Base-by-base conservation (phyloP, 2,888 invertebrate genomes). In the Andrena praecox region DNA sequence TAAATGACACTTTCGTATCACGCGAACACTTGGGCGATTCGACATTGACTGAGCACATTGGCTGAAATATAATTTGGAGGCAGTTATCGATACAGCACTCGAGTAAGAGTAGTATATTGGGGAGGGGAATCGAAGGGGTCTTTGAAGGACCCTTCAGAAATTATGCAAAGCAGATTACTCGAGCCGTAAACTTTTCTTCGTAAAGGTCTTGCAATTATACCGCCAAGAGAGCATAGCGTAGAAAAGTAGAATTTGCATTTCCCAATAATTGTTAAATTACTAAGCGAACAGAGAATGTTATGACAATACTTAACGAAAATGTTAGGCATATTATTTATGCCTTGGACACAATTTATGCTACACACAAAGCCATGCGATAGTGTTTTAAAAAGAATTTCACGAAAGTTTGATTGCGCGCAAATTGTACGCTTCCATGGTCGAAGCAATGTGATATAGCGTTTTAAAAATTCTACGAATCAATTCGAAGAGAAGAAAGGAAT, bases 391-490 rank as follows among this genome's bases (percentile, higher is more conserved):
- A n/a, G 50, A 71, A 50, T 54, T 16, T 29, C 54, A n/a, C 59
- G 33, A 3, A 42, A 42, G 12, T 42, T 67, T 68, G 27, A 75
- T 71, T 48, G 8, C 60, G 27, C 60, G 31, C 16, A 20, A 8
- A 20, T 60, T 69, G 24, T 50, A n/a, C 31, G 42, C 54, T 72
- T 63, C 62, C 35, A 29, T 31, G 42, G 10, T 68, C 27, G 27
- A n/a, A 35, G 64, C 56, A 64, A 52, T 69, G 72, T 79, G 64
- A 73, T 81, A 72, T 68, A 79, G 35, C 48, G n/a, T 64, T 56
- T 77, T 50, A 81, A 72, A 54, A 20, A 20, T 50, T 35, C n/a
- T 52, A 52, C 42, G 24, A 63, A 72, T 16, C 50, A 72, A 59
- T 66, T 52, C 4, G 2, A 59, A 7, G 12, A n/a, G 8, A 31